Evolutionary conservation across 2,888 invertebrate species (phyloP).

Genomic region (Drosophila rellima): DNA sequence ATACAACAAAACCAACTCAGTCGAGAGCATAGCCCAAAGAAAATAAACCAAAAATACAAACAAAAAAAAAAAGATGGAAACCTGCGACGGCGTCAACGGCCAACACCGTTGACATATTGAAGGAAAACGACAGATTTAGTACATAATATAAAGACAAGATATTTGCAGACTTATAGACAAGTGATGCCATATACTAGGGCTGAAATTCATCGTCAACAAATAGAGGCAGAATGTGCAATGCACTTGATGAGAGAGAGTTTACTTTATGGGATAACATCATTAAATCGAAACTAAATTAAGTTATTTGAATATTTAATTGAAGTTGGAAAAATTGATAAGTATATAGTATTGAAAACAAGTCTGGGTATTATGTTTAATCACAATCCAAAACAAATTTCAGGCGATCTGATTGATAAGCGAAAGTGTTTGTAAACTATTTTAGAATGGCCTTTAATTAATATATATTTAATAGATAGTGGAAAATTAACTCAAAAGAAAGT

Average conservation of each 20-base stretch:
- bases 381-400: too few relatives aligned
- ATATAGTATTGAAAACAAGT: too few relatives aligned
- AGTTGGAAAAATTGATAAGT: too few relatives aligned
- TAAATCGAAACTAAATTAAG: too few relatives aligned
- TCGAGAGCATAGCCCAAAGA: slow-evolving; percentile 39
- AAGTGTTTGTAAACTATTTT: too few relatives aligned
- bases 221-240: background rate
- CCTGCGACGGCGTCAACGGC: slow-evolving; percentile 52
- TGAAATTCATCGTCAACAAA: slow-evolving; percentile 18
- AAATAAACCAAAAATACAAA: slow-evolving; percentile 18
- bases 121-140: slow-evolving; percentile 83
- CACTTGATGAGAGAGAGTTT: background rate
- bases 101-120: slow-evolving; percentile 82
- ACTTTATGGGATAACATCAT: background rate
- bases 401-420: too few relatives aligned
- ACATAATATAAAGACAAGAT: slow-evolving; percentile 73
- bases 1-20: slow-evolving; percentile 21
- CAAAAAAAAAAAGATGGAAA: slow-evolving; percentile 22
- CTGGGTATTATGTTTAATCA: too few relatives aligned
- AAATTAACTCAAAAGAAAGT: background rate
- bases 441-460: background rate
- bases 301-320: too few relatives aligned
- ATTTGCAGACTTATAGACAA: slow-evolving; percentile 39
- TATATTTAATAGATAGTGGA: background rate
- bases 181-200: slow-evolving; percentile 37